Evolutionary conservation across 2,888 invertebrate species (phyloP).

Genomic region (Scaptodrosophila latifasciaeformis): DNA sequence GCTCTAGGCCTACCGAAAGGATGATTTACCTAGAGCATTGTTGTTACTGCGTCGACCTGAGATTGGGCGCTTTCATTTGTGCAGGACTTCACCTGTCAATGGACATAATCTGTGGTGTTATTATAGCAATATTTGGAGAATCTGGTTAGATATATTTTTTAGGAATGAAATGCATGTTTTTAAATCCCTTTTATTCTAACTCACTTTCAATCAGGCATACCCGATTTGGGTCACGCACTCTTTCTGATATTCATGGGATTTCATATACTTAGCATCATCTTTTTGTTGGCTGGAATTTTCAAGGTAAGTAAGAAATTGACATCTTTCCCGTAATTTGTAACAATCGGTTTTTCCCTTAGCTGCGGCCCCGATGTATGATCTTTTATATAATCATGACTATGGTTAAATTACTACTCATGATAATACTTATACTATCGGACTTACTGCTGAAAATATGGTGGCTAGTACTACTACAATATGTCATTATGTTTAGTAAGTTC

Average conservation of each 20-base stretch:
- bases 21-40: slow-evolving; percentile 52
- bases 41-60: slow-evolving; percentile 46
- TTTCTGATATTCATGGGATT: slow-evolving; percentile 35
- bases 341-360: slow-evolving; percentile 5
- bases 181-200: neutral
- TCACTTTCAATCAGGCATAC: slow-evolving; percentile 28
- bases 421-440: slow-evolving; percentile 23
- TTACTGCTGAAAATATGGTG: slow-evolving; percentile 17
- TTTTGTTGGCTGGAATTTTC: slow-evolving; percentile 27
- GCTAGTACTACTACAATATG: slow-evolving; percentile 8
- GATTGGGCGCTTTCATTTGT: slow-evolving; percentile 34
- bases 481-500: slow-evolving; percentile 17
- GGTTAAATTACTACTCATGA: slow-evolving; percentile 1
- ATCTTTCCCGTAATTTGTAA: neutral
- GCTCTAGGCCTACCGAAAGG: too few relatives aligned
- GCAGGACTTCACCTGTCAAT: slow-evolving; percentile 32
- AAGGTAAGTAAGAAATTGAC: slow-evolving; percentile 22
- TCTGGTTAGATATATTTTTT: slow-evolving; percentile 45
- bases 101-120: slow-evolving; percentile 26
- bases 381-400: slow-evolving; percentile 25
- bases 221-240: slow-evolving; percentile 44
- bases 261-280: slow-evolving; percentile 26
- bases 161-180: too few relatives aligned
- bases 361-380: slow-evolving; percentile 24
- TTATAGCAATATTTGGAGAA: slow-evolving; percentile 41